Conservation (phyloP, 2,113 vertebrate genomes). For the Phainopepla nitens region DNA sequence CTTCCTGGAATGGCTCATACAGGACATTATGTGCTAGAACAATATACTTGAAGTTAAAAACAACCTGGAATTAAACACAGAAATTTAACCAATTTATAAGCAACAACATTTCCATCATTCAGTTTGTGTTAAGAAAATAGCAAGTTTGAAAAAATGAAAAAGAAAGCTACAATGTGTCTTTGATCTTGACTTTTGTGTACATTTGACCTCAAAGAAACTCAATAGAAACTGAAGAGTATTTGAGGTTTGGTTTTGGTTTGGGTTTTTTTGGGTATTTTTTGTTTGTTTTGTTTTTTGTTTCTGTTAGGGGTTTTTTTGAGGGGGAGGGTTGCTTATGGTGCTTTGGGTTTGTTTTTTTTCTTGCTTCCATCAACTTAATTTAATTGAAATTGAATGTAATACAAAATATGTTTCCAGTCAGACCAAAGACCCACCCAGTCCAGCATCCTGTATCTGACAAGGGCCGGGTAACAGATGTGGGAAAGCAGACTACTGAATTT, state of each 20-base stretch:
- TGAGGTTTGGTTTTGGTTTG: neutral
- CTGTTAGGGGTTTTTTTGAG: accelerated
- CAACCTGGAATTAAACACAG: neutral
- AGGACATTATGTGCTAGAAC: neutral
- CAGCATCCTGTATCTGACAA: neutral
- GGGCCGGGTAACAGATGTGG: neutral
- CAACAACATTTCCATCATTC: neutral
- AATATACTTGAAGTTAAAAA: neutral
- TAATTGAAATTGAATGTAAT: neutral
- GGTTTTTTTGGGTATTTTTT: neutral
- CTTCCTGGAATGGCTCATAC: neutral
- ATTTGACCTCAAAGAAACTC: neutral
- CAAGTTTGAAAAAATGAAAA: neutral
- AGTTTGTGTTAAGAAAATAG: neutral
- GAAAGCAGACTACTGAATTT: neutral
- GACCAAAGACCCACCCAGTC: neutral
- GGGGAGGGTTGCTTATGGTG: too few relatives aligned
- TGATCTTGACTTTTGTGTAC: neutral
- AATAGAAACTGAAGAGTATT: neutral
- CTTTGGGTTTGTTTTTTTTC: neutral
- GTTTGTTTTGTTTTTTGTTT: neutral
- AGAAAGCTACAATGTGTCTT: neutral
- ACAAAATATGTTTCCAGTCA: neutral
- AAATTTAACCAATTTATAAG: neutral
- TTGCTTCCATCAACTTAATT: neutral